Conservation (phyloP, 2,113 vertebrate species). For the Nematolebias whitei region DNA sequence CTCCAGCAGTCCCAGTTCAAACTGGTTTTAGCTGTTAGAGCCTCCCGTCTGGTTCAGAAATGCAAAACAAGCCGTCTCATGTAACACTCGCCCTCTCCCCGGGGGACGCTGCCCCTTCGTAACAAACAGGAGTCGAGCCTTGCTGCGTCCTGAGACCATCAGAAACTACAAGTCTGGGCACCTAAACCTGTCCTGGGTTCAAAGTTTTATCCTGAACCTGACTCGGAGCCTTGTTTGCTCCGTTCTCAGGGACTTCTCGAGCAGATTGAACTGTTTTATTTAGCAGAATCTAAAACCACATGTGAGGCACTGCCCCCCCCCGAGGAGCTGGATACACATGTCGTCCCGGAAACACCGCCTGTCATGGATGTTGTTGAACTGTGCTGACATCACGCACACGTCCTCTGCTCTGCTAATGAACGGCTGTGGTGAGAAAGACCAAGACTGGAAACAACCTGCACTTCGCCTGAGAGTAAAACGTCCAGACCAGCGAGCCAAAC, state of each 20-base stretch:
- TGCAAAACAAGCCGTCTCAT: conserved; percentile 69
- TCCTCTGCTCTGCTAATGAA: conserved; percentile 57
- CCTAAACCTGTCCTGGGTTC: no score
- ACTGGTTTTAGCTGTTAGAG: neutral
- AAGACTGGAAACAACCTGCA: conserved; percentile 42
- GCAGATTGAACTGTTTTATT: conserved; percentile 6
- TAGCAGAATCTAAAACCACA: conserved; percentile 54
- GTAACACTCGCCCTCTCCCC: conserved; percentile 68
- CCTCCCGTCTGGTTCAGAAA: conserved; percentile 59
- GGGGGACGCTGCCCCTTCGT: conserved; percentile 55
- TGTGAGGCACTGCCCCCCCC: conserved; percentile 55
- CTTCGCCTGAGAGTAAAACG: conserved; percentile 43
- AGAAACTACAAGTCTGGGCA: conserved; percentile 58
- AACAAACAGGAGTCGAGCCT: conserved; percentile 59
- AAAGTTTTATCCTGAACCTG: conserved; percentile 8
- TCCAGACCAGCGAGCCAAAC: conserved; percentile 34
- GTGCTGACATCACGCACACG: conserved; percentile 52
- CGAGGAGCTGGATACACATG: conserved; percentile 59
- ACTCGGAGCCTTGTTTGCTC: conserved; percentile 9
- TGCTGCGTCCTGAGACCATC: conserved; percentile 75
- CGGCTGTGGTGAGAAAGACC: conserved; percentile 38
- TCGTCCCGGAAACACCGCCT: conserved; percentile 70
- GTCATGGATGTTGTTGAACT: conserved; percentile 65
- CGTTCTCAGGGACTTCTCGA: conserved; percentile 6
- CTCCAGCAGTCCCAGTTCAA: no score